Evolutionary conservation across 2,797 vertebrate genomes (phyloP).

Genomic region (Discoglossus pictus): DNA sequence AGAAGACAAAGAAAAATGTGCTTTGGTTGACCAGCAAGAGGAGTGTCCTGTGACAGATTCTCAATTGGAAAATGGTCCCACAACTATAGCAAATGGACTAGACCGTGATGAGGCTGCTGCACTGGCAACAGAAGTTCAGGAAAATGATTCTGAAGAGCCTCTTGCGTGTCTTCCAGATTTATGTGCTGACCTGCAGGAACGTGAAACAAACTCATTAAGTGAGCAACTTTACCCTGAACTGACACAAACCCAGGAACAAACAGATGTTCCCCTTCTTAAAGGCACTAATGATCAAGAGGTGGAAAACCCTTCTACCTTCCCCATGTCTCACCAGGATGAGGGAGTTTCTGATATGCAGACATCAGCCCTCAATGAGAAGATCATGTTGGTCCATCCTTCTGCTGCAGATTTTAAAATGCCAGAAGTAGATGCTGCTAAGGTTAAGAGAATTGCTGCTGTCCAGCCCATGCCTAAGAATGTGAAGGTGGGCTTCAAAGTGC

Average conservation of each 20-base stretch:
- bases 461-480: conserved; percentile 76
- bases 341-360: not conserved
- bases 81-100: no score
- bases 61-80: no score
- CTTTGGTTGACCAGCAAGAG: no score
- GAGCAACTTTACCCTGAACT: not conserved
- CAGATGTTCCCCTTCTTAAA: not conserved
- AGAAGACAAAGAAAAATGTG: no score
- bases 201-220: not conserved
- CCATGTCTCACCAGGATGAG: not conserved
- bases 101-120: no score
- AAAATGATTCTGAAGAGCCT: not conserved
- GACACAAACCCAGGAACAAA: not conserved
- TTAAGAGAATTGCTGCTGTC: conserved; percentile 67
- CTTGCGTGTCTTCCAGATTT: not conserved
- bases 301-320: not conserved
- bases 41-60: no score
- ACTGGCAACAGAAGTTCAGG: no score
- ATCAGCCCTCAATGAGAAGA: conserved; percentile 19
- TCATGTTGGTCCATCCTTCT: conserved; percentile 53
- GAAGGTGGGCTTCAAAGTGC: conserved; percentile 79
- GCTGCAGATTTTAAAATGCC: not conserved
- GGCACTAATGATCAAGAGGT: not conserved
- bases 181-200: not conserved
- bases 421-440: conserved; percentile 53